Conservation (phyloP, 2,113 vertebrate genomes). For the Pterocles orientalis region DNA sequence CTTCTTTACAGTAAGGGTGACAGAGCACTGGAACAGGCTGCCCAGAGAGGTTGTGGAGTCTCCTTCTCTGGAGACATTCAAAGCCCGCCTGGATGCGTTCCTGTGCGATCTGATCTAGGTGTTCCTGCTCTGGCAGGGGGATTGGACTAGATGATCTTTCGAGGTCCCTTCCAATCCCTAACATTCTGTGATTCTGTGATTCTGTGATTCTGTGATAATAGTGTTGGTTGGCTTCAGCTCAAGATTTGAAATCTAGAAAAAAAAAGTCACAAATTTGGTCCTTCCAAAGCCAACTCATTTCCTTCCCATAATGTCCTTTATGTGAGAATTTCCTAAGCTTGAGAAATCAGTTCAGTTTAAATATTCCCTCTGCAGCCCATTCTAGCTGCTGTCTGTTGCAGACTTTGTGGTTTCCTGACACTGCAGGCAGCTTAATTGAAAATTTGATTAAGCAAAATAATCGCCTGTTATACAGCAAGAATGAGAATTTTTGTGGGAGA, state of each 20-base stretch:
- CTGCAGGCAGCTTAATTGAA: conserved; percentile 31
- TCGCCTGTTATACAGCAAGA: conserved; percentile 20
- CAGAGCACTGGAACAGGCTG: no score
- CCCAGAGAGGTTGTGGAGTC: no score
- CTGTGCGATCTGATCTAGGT: no score
- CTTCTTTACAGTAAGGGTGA: no score
- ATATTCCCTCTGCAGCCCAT: background rate
- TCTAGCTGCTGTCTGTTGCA: background rate
- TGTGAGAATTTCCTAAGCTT: background rate
- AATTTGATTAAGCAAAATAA: conserved; percentile 38
- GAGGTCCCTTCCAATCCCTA: no score
- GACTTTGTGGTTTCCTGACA: conserved; percentile 7
- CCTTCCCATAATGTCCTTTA: background rate
- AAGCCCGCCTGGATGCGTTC: no score
- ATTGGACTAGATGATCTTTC: no score
- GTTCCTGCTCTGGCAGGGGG: no score
- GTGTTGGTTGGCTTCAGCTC: background rate
- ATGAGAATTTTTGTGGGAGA: conserved; percentile 37
- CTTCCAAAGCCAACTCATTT: conserved; percentile 1
- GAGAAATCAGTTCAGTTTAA: conserved; percentile 33
- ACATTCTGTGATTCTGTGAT: no score
- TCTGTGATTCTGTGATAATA: no score
- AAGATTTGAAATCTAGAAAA: background rate
- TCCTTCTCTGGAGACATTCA: no score
- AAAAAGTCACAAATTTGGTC: background rate